These are phyloP conservation scores for Mesorhabditis belari DNA, from an alignment of 2,888 invertebrate species.

Conservation along the genomic window DNA sequence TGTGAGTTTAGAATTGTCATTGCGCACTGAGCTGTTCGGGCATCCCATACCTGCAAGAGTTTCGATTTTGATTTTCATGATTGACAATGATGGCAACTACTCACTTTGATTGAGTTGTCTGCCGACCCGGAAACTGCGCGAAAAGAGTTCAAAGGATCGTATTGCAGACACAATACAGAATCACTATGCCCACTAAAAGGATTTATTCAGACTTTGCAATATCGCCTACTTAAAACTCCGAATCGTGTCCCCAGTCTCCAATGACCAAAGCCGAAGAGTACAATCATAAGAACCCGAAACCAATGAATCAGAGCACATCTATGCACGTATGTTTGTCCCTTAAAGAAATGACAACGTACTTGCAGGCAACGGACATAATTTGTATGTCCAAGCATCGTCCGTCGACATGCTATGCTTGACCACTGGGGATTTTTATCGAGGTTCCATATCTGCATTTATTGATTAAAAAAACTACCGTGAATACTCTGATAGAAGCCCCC, in stretches of 20 bases:
- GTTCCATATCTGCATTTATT: conserved; percentile 56
- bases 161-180: conserved; percentile 58
- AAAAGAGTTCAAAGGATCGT: conserved; percentile 52
- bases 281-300: conserved; percentile 60
- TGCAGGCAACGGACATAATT: conserved; percentile 59
- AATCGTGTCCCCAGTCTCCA: conserved; percentile 56
- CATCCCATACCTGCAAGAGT: conserved; percentile 59
- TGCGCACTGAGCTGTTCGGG: conserved; percentile 54
- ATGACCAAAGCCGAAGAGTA: conserved; percentile 58
- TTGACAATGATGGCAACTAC: too few relatives aligned
- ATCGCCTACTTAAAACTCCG: conserved; percentile 54
- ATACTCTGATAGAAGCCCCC: too few relatives aligned
- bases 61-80: too few relatives aligned
- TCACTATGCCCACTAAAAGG: conserved; percentile 56
- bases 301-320: conserved; percentile 55
- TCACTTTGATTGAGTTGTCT: conserved; percentile 57
- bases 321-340: not conserved
- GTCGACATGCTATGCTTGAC: conserved; percentile 60
- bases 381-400: conserved; percentile 59
- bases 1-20: conserved; percentile 57
- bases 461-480: too few relatives aligned
- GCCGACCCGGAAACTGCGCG: conserved; percentile 57
- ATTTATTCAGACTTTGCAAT: not conserved
- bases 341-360: conserved; percentile 40
- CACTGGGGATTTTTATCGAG: conserved; percentile 56